Base-by-base conservation (phyloP, 1,140 invertebrate species). In the Hirudo medicinalis region DNA sequence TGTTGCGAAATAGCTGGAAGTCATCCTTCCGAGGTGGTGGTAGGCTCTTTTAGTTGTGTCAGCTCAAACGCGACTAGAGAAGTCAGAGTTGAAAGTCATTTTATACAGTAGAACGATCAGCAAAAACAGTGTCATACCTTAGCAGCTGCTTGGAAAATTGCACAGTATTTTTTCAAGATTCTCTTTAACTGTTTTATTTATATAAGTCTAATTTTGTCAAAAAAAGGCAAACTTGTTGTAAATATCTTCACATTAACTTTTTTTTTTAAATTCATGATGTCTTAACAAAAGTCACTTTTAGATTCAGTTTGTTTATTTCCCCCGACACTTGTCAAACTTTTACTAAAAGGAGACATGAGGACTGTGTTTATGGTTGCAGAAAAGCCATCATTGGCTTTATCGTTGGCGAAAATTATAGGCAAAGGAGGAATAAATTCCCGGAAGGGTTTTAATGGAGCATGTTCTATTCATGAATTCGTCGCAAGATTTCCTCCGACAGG, bases 291-390 rank as follows among this genome's bases (percentile, higher is more conserved):
- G 40, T 68, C 8, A 36, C 40, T 68, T 29, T 68, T 68, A 68
- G 32, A 11, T 13, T 13, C 57, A 63, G 29, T 32, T 63, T 63
- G 22, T 68, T 68, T 68, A 29, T 27, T 68, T 68, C n/a, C 17
- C 29, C 19, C 29, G 6, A 22, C 40, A 11, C 6, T 27, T 13
- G 11, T 36, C 32, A 11, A 36, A 6, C 0, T 36, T 29, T 68
- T 19, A 36, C 9, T 68, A 68, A 29, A 29, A 29, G 29, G n/a
- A 8, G 19, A 54, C n/a, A 82, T 82, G 92, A 93, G 90, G 82
- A 89, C 86, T 11, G 92, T 92, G 54, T 87, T 99, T 75, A 99
- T 99, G 96, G 93, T 99, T 73, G 96, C 97, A 75, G 97, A 99
- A 82, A 99, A 99, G 87, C 97, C 96, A 13, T 97, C 94, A 67